phyloP scores from a whole-genome alignment of 2,113 vertebrate species.

The Aix galericulata region DNA sequence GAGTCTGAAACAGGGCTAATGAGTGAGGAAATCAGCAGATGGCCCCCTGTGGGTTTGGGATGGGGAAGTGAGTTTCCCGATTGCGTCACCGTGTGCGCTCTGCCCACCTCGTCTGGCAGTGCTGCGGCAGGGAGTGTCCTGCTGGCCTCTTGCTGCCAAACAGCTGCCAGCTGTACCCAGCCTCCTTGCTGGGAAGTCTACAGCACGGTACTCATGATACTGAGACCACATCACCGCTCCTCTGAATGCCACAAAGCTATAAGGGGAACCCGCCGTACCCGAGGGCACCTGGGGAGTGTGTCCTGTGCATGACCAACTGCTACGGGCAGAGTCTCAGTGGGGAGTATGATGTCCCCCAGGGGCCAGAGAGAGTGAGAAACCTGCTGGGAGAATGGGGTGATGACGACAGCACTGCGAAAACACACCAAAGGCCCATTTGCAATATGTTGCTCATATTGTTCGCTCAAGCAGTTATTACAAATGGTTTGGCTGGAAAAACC shows the following conservation, averaged over 20 bases:
- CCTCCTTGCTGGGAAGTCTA: background rate
- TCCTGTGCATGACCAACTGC: background rate
- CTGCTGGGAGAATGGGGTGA: background rate
- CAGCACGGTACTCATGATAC: accelerated
- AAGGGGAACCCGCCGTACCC: background rate
- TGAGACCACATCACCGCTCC: background rate
- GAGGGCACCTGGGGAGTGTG: background rate
- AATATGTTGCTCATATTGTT: background rate
- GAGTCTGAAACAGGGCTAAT: background rate
- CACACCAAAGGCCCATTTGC: background rate
- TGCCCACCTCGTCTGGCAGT: accelerated
- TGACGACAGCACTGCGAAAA: background rate
- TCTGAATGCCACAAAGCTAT: background rate
- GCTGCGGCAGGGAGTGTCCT: background rate
- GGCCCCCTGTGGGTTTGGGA: background rate
- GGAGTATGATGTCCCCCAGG: background rate
- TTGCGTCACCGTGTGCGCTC: background rate
- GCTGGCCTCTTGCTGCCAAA: background rate
- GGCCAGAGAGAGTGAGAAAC: accelerated
- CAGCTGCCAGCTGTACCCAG: background rate
- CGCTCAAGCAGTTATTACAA: background rate
- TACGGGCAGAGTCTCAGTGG: background rate
- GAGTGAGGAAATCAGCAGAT: background rate
- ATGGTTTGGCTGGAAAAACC: background rate
- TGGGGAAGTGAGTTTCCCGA: background rate